Conservation (phyloP, 2,113 vertebrate genomes). For the Pavo muticus region DNA sequence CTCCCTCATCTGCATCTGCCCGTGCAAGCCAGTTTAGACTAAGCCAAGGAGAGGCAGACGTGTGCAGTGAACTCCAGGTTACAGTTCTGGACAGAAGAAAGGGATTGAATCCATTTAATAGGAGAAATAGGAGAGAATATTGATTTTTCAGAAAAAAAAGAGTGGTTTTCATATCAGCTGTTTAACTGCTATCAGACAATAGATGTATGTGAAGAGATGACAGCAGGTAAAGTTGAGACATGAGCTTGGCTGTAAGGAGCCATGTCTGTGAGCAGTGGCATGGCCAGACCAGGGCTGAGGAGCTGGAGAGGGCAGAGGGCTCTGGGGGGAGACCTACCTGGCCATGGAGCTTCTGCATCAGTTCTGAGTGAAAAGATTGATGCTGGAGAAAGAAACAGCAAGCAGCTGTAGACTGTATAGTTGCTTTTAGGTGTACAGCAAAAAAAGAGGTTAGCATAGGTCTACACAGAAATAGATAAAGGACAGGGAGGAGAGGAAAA, state of each 20-base stretch:
- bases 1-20: neutral
- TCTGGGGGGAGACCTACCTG: neutral
- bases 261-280: accelerated
- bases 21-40: neutral
- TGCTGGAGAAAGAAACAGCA: neutral
- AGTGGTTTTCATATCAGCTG: no score
- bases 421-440: neutral
- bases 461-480: neutral
- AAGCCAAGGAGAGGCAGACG: neutral
- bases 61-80: neutral
- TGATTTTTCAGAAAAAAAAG: neutral
- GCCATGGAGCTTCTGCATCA: neutral
- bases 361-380: neutral
- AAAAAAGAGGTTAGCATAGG: neutral
- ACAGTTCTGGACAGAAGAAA: neutral
- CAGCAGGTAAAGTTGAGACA: neutral
- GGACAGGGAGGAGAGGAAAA: neutral
- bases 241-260: neutral
- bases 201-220: neutral
- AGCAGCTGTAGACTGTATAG: neutral
- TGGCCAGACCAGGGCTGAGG: neutral
- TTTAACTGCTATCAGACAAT: neutral
- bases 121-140: neutral
- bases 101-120: neutral
- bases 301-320: no score